Conservation (phyloP, 2,888 invertebrate species). For the Andrena minutula region DNA sequence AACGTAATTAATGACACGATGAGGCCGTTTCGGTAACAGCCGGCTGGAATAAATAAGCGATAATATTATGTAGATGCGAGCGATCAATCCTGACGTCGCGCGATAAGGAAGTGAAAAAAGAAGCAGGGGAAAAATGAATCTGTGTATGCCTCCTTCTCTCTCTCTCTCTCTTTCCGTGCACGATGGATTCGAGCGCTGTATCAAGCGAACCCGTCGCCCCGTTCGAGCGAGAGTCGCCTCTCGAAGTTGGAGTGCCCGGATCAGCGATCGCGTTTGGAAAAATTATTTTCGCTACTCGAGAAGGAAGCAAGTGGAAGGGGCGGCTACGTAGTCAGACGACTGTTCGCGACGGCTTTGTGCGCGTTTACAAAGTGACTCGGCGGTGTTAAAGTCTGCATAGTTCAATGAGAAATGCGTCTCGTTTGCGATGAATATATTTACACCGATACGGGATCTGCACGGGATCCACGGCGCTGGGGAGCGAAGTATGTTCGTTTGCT, state of each 20-base stretch:
- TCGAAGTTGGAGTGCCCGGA: constrained; percentile 2
- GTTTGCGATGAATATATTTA: not conserved
- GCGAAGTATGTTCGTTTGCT: too few relatives aligned
- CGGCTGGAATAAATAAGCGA: constrained; percentile 59
- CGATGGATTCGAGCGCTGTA: too few relatives aligned
- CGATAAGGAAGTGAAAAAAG: constrained; percentile 44
- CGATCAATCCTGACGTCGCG: constrained; percentile 59
- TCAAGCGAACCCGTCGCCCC: constrained; percentile 3
- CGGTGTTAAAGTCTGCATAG: not conserved
- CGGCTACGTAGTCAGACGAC: too few relatives aligned
- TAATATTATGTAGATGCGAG: constrained; percentile 61
- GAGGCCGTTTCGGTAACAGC: constrained; percentile 54
- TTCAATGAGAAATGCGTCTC: constrained; percentile 4
- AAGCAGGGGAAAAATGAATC: constrained; percentile 28
- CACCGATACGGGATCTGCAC: not conserved
- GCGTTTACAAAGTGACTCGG: constrained; percentile 13
- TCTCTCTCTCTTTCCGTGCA: too few relatives aligned
- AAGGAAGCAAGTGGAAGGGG: not conserved
- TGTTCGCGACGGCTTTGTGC: not conserved
- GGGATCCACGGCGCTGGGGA: too few relatives aligned
- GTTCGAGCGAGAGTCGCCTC: not conserved
- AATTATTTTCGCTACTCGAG: constrained; percentile 12
- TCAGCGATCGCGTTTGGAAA: constrained; percentile 27
- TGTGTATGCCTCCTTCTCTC: constrained; percentile 1
- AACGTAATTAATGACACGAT: constrained; percentile 60